Conservation (phyloP, 2,888 invertebrate genomes). For the Junonia oenone region DNA sequence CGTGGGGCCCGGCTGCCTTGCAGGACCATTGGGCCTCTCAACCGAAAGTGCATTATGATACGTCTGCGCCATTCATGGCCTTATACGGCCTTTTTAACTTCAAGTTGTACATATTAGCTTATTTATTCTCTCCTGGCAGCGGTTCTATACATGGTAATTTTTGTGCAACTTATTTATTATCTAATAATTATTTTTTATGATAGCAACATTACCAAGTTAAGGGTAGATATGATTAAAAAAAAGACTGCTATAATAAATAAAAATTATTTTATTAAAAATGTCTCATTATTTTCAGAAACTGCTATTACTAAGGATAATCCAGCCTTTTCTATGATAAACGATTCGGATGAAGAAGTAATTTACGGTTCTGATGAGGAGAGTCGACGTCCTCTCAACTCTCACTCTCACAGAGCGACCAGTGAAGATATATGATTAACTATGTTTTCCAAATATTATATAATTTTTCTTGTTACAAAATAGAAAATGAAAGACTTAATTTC, state of each 20-base stretch:
- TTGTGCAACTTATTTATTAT: too few species aligned
- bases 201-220: too few species aligned
- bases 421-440: constrained; percentile 63
- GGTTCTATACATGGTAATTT: constrained; percentile 89
- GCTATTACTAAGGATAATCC: constrained; percentile 98
- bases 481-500: constrained; percentile 21
- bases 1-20: constrained; percentile 93
- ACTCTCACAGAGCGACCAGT: constrained; percentile 81
- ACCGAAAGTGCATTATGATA: constrained; percentile 91
- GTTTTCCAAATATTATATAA: constrained; percentile 38
- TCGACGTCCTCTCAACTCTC: constrained; percentile 87
- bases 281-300: constrained; percentile 83
- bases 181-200: too few species aligned
- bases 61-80: constrained; percentile 97
- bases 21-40: constrained; percentile 97
- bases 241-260: too few species aligned
- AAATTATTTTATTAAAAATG: neutral
- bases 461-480: constrained; percentile 55
- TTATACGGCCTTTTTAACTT: constrained; percentile 96
- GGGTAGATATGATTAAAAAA: too few species aligned
- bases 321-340: constrained; percentile 98
- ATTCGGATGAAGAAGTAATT: constrained; percentile 97
- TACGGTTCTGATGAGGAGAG: constrained; percentile 96
- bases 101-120: constrained; percentile 95
- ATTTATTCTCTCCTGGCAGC: constrained; percentile 93